Conservation (phyloP, 2,797 vertebrate species). For the Sarcoramphus papa region DNA sequence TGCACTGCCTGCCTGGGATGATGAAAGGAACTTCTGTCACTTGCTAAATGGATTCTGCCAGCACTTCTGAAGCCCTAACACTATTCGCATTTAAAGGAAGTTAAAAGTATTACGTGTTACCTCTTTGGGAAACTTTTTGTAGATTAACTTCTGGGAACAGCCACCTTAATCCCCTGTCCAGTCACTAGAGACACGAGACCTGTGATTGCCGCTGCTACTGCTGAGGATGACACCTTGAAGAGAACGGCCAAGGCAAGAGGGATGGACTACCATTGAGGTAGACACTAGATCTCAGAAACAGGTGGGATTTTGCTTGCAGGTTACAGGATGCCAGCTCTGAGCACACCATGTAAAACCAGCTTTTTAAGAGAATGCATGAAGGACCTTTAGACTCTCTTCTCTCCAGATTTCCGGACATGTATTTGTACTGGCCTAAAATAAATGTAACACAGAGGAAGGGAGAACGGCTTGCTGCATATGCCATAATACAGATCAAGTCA, state of each 20-base stretch:
- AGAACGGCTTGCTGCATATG: conserved; percentile 43
- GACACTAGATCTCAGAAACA: not conserved
- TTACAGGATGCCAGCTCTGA: not conserved
- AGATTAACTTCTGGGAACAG: not conserved
- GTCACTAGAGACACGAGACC: not conserved
- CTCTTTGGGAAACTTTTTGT: not conserved
- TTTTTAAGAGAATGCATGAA: not conserved
- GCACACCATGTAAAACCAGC: accelerated
- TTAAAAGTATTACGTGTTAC: not conserved
- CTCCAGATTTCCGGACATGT: not conserved
- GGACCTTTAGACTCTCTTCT: not conserved
- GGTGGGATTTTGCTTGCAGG: not conserved
- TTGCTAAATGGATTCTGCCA: not conserved
- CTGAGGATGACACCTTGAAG: not conserved
- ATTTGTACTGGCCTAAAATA: not conserved
- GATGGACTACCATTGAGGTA: not conserved
- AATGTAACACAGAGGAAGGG: not conserved
- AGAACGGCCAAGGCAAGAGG: not conserved
- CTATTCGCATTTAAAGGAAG: not conserved
- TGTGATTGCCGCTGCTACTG: not conserved
- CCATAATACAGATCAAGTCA: conserved; percentile 52
- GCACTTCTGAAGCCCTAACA: not conserved
- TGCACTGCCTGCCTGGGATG: not conserved
- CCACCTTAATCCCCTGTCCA: not conserved
- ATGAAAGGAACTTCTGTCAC: not conserved